A percentile compares a stretch with the other conserved stretches of the same genome.
Evolutionary conservation across 2,888 invertebrate genomes (phyloP).

Genomic region (Luperina nickerlii): DNA sequence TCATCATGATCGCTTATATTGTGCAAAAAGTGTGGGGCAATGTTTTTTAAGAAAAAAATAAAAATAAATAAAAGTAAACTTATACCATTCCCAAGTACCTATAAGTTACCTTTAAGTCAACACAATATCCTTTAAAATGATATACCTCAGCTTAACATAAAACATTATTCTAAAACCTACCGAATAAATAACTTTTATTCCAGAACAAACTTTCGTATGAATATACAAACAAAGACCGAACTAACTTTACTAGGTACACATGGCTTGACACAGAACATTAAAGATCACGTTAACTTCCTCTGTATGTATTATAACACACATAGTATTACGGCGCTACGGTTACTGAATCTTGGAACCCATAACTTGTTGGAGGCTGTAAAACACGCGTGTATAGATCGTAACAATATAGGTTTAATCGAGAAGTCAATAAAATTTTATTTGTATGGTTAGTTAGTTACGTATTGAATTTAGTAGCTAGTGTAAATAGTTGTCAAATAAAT

Average conservation of each 20-base stretch:
- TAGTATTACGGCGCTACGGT: slow-evolving; percentile 48
- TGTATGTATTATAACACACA: slow-evolving; percentile 48
- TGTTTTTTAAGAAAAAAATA: too few relatives aligned
- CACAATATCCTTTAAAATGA: neutral
- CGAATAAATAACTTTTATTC: slow-evolving; percentile 12
- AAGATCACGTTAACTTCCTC: slow-evolving; percentile 56
- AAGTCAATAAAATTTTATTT: neutral
- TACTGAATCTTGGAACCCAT: slow-evolving; percentile 59
- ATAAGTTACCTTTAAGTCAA: neutral
- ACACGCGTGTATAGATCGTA: slow-evolving; percentile 28
- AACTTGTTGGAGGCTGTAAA: slow-evolving; percentile 56
- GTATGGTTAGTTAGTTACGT: too few relatives aligned
- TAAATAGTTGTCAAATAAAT: too few relatives aligned
- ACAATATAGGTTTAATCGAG: neutral
- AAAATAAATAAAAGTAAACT: neutral
- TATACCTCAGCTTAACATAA: neutral
- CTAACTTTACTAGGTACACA: slow-evolving; percentile 31
- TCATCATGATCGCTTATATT: too few relatives aligned
- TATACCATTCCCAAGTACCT: neutral
- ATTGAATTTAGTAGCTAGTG: too few relatives aligned
- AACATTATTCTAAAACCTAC: neutral
- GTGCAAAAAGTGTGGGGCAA: too few relatives aligned
- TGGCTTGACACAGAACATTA: slow-evolving; percentile 52
- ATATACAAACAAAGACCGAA: slow-evolving; percentile 39
- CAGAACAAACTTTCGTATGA: slow-evolving; percentile 26